Percentiles rank a stretch among this genome's conserved stretches.
These are phyloP conservation scores for Psix sp. DNA, from an alignment of 1,140 invertebrate genomes.

Conservation along the genomic window DNA sequence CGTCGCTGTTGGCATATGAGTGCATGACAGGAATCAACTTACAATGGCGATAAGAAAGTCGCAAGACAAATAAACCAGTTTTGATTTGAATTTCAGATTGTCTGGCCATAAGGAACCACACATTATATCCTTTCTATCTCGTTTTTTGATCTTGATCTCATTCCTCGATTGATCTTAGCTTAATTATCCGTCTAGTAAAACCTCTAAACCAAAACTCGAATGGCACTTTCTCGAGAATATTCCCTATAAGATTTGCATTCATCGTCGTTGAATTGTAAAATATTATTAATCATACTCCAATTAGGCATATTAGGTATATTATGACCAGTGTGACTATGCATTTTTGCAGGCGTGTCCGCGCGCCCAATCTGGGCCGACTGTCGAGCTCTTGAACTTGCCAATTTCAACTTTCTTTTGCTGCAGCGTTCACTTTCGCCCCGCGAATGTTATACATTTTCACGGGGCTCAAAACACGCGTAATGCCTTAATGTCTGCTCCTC, in stretches of 20 bases:
- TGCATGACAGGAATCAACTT: conserved; percentile 13
- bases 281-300: too few species aligned
- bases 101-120: not conserved
- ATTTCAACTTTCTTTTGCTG: conserved; percentile 49
- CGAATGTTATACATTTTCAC: conserved; percentile 6
- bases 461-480: conserved; percentile 10
- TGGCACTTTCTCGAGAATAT: too few species aligned
- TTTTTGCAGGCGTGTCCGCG: not conserved
- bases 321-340: too few species aligned
- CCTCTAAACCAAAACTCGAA: too few species aligned
- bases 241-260: too few species aligned
- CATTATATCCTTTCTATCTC: too few species aligned
- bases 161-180: too few species aligned
- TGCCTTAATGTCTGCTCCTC: conserved; percentile 29
- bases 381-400: conserved; percentile 48
- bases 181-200: too few species aligned
- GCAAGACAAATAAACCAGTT: conserved; percentile 30
- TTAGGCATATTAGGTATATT: too few species aligned
- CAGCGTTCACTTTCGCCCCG: conserved; percentile 47
- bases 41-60: conserved; percentile 32
- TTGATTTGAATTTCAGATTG: conserved; percentile 32
- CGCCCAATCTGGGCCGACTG: conserved; percentile 12
- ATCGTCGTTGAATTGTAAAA: too few species aligned
- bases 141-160: not conserved
- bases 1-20: conserved; percentile 20